Conservation (phyloP, 2,888 invertebrate genomes). For the Ichneumon xanthorius region DNA sequence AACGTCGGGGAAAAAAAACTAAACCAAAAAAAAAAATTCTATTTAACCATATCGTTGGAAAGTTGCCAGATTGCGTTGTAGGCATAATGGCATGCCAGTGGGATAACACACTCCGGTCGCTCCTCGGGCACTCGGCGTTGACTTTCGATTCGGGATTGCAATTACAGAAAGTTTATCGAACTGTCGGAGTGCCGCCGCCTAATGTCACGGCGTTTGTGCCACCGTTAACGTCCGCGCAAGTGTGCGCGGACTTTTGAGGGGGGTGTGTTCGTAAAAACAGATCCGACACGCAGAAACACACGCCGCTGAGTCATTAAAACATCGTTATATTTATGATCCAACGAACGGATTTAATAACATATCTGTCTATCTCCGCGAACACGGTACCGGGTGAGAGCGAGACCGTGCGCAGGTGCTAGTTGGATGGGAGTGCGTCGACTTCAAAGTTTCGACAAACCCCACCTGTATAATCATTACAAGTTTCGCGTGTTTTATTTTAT, state of each 20-base stretch:
- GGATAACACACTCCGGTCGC: constrained; percentile 15
- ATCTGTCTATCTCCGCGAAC: constrained; percentile 19
- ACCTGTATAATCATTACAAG: constrained; percentile 32
- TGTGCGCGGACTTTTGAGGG: neutral
- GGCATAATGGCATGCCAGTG: constrained; percentile 51
- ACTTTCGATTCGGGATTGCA: constrained; percentile 60
- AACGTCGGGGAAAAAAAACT: neutral
- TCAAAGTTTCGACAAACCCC: constrained; percentile 15
- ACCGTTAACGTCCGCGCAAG: constrained; percentile 30
- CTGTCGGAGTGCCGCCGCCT: constrained; percentile 51
- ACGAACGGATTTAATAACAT: constrained; percentile 64
- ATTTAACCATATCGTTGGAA: constrained; percentile 57
- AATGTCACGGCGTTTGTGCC: constrained; percentile 31
- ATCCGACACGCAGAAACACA: neutral
- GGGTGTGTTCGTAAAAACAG: constrained; percentile 29
- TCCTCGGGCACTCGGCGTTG: constrained; percentile 28
- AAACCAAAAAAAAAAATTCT: constrained; percentile 39
- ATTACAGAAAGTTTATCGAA: constrained; percentile 65
- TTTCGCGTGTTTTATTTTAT: constrained; percentile 18
- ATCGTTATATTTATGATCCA: constrained; percentile 60
- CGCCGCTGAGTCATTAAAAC: constrained; percentile 65
- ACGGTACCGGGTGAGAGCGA: neutral
- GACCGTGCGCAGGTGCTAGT: neutral
- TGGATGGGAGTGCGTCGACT: constrained; percentile 4
- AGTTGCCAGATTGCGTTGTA: constrained; percentile 51